These are phyloP conservation scores for Mythimna albipuncta DNA, from an alignment of 2,888 invertebrate species.

Conservation along the genomic window DNA sequence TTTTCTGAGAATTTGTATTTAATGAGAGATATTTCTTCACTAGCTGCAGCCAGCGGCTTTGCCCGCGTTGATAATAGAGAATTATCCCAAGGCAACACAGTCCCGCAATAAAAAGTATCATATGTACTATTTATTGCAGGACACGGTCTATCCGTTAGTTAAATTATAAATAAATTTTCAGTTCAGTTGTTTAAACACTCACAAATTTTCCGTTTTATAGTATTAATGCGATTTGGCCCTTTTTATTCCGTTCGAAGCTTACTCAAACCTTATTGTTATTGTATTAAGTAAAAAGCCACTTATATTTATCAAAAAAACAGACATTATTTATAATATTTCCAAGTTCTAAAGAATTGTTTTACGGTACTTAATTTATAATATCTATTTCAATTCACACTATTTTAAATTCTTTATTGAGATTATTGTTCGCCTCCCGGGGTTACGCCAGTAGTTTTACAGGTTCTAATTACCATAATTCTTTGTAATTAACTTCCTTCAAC, in stretches of 20 bases:
- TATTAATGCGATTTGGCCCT: neutral
- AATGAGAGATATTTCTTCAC: slow-evolving; percentile 28
- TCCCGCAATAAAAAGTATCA: no score
- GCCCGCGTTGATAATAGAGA: no score
- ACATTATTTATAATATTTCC: neutral
- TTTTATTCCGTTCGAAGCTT: neutral
- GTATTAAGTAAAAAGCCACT: neutral
- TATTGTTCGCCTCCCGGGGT: slow-evolving; percentile 4
- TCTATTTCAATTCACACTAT: neutral
- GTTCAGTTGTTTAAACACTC: no score
- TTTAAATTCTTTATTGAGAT: neutral
- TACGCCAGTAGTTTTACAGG: neutral
- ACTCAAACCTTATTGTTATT: neutral
- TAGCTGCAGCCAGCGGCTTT: no score
- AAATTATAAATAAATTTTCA: no score
- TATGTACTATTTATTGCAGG: no score
- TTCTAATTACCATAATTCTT: slow-evolving; percentile 17
- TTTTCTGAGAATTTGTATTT: slow-evolving; percentile 41
- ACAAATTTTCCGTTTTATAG: no score
- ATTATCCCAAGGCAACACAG: no score
- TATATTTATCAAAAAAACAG: neutral
- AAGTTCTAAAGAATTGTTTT: neutral
- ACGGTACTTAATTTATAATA: neutral
- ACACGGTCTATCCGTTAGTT: no score
- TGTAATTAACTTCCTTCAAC: neutral